Percentiles rank a stretch among this genome's conserved stretches.
Conservation (phyloP, 2,888 invertebrate genomes). For the Mythimna ferrago region DNA sequence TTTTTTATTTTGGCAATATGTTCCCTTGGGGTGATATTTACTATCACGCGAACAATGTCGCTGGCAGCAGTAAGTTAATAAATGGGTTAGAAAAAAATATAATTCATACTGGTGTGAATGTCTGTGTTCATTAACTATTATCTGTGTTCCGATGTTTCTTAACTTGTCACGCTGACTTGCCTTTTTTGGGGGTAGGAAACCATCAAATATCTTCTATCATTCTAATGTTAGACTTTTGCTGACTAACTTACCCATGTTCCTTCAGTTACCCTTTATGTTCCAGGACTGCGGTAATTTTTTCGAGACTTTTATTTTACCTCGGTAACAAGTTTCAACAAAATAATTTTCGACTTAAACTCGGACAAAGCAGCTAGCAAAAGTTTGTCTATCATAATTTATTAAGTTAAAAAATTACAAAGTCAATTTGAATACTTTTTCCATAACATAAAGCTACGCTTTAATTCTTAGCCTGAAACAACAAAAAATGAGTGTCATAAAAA, state of each 20-base stretch:
- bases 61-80: background rate
- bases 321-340: background rate
- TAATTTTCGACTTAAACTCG: background rate
- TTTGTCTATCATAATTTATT: background rate
- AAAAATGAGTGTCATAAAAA: constrained; percentile 6
- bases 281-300: too few species aligned
- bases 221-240: too few species aligned
- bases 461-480: background rate
- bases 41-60: too few species aligned
- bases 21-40: too few species aligned
- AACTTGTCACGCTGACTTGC: too few species aligned
- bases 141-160: too few species aligned
- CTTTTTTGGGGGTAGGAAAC: background rate
- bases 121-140: too few species aligned
- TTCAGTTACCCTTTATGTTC: too few species aligned
- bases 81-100: background rate
- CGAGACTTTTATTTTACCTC: background rate
- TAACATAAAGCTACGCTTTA: background rate
- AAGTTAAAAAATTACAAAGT: background rate
- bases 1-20: too few species aligned
- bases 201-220: too few species aligned
- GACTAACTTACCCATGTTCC: too few species aligned
- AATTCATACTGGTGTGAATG: too few species aligned
- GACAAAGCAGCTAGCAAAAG: background rate
- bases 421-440: background rate